Conservation (phyloP, 2,888 invertebrate genomes). For the Andrena fulva region DNA sequence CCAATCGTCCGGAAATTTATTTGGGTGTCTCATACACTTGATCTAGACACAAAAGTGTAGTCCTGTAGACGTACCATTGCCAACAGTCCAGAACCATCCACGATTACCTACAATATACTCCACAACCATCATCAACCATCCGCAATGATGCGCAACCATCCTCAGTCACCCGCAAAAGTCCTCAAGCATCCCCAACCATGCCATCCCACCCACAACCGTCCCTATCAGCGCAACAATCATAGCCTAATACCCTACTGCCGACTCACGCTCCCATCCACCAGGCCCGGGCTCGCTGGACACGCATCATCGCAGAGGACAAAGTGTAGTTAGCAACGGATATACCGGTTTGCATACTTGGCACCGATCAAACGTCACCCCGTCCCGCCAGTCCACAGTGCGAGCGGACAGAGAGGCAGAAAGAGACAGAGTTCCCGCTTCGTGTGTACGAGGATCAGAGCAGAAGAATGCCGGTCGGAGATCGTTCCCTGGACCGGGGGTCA, state of each 20-base stretch:
- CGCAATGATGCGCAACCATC: too few relatives aligned
- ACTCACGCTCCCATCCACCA: background rate
- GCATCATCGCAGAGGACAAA: conserved; percentile 46
- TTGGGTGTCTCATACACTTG: too few relatives aligned
- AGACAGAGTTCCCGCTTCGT: conserved; percentile 58
- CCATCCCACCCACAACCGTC: background rate
- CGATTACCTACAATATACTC: too few relatives aligned
- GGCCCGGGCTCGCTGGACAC: conserved; percentile 8
- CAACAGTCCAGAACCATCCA: too few relatives aligned
- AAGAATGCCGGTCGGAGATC: conserved; percentile 69
- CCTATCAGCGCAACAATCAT: conserved; percentile 6
- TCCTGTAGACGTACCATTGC: too few relatives aligned
- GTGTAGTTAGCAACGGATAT: conserved; percentile 54
- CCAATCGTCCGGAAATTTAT: too few relatives aligned
- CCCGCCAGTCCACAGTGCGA: background rate
- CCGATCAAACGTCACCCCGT: conserved; percentile 66
- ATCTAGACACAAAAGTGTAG: too few relatives aligned
- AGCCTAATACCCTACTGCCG: conserved; percentile 11
- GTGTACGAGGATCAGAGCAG: conserved; percentile 59
- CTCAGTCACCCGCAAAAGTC: background rate
- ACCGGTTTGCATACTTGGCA: conserved; percentile 67
- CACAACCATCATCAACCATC: too few relatives aligned
- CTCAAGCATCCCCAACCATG: background rate
- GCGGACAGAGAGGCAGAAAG: background rate
- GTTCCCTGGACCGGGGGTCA: conserved; percentile 73